These are phyloP conservation scores for Trogon melanurus DNA, from an alignment of 2,113 vertebrate species.

Conservation along the genomic window DNA sequence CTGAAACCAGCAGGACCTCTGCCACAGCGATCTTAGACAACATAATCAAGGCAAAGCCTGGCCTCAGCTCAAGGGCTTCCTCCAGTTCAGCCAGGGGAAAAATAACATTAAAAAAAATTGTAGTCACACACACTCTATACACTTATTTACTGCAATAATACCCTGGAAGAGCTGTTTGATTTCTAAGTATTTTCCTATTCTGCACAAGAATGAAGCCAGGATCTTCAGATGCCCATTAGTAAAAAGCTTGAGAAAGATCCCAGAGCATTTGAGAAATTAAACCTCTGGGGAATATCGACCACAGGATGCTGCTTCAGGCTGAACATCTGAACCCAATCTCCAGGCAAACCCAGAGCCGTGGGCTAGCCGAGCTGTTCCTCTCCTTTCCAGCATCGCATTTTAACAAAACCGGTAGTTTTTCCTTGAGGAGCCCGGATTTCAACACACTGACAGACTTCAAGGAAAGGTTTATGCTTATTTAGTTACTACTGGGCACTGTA, in stretches of 20 bases:
- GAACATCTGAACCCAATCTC: neutral
- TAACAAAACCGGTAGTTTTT: neutral
- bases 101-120: too few relatives aligned
- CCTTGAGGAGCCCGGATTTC: neutral
- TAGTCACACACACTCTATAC: too few relatives aligned
- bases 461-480: neutral
- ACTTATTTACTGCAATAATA: neutral
- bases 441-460: fast-evolving
- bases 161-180: neutral
- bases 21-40: fast-evolving
- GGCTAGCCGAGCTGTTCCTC: neutral
- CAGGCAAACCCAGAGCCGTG: neutral
- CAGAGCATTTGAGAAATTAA: neutral
- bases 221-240: neutral
- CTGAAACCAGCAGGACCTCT: fast-evolving
- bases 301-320: neutral
- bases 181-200: neutral
- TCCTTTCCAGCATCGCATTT: neutral
- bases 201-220: neutral
- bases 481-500: neutral
- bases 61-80: neutral
- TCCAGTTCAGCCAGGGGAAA: neutral
- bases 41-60: neutral
- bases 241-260: neutral
- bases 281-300: neutral